These are phyloP conservation scores for Kradibia gibbosae DNA, from an alignment of 1,140 invertebrate genomes.

Conservation along the genomic window DNA sequence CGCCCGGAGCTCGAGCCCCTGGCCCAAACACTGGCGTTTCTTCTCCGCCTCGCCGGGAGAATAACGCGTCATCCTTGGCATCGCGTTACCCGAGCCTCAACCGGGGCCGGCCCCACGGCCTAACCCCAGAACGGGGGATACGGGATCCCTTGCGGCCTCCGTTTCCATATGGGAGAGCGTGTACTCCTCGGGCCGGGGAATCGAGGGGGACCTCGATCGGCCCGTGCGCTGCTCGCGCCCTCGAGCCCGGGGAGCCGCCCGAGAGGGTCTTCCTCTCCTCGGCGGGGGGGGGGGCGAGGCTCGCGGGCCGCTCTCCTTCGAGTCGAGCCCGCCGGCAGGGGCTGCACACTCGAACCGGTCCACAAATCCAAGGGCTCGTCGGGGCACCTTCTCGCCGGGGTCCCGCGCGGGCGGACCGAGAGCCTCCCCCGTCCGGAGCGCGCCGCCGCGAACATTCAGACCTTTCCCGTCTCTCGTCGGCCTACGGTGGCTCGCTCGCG, in stretches of 20 bases:
- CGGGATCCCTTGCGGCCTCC: too few relatives aligned
- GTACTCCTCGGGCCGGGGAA: too few relatives aligned
- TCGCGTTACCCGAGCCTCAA: conserved; percentile 39
- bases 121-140: conserved; percentile 10
- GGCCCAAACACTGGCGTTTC: conserved; percentile 48
- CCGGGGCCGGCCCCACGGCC: neutral
- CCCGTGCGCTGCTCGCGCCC: too few relatives aligned
- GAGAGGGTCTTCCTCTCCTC: too few relatives aligned
- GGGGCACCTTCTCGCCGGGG: neutral
- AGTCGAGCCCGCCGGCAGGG: too few relatives aligned
- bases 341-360: too few relatives aligned
- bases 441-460: conserved; percentile 66
- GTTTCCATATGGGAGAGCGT: too few relatives aligned
- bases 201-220: too few relatives aligned
- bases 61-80: conserved; percentile 36
- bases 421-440: conserved; percentile 25
- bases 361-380: neutral
- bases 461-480: conserved; percentile 68
- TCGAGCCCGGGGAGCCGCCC: too few relatives aligned
- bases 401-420: neutral
- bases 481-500: conserved; percentile 55
- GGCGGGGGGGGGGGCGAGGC: neutral
- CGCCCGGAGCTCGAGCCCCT: conserved; percentile 30
- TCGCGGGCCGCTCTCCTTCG: neutral
- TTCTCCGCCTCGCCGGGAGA: conserved; percentile 20